A percentile compares a stretch with the other conserved stretches of the same genome.
Evolutionary conservation across 1,140 invertebrate species (phyloP).

Genomic region (Caenorhabditis elegans): DNA sequence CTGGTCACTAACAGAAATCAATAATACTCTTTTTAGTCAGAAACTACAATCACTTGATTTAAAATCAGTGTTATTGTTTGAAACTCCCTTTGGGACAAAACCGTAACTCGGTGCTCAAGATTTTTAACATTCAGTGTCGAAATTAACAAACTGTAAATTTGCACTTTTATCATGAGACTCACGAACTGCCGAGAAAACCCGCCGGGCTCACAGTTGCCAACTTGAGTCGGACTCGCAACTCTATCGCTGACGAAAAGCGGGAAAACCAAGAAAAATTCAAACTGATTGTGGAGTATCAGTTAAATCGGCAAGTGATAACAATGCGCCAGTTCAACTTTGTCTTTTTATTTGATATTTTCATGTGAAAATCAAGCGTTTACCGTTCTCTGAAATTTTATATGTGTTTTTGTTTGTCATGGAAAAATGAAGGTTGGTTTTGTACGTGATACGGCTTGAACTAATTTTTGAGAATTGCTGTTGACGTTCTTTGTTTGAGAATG

Average conservation of each 20-base stretch:
- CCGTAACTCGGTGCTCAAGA: no score
- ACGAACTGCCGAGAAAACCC: not conserved
- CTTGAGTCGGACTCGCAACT: not conserved
- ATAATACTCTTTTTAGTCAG: not conserved
- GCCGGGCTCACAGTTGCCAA: not conserved
- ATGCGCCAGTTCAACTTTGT: not conserved
- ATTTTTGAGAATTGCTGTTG: no score
- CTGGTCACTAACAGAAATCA: not conserved
- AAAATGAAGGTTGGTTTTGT: no score
- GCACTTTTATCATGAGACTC: not conserved
- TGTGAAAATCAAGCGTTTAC: not conserved
- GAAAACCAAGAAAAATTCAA: not conserved
- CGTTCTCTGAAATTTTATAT: not conserved
- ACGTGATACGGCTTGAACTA: no score
- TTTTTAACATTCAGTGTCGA: not conserved
- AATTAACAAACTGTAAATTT: not conserved
- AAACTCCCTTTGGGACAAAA: not conserved
- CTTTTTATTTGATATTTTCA: conserved; percentile 20
- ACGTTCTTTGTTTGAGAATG: no score
- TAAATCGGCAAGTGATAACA: not conserved
- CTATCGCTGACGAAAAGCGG: conserved; percentile 12
- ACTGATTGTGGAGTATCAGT: conserved; percentile 20
- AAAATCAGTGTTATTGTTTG: not conserved
- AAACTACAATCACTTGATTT: not conserved
- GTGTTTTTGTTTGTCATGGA: no score